These are phyloP conservation scores for Myotis myotis DNA, from an alignment of 2,797 vertebrate species.

Conservation along the genomic window DNA sequence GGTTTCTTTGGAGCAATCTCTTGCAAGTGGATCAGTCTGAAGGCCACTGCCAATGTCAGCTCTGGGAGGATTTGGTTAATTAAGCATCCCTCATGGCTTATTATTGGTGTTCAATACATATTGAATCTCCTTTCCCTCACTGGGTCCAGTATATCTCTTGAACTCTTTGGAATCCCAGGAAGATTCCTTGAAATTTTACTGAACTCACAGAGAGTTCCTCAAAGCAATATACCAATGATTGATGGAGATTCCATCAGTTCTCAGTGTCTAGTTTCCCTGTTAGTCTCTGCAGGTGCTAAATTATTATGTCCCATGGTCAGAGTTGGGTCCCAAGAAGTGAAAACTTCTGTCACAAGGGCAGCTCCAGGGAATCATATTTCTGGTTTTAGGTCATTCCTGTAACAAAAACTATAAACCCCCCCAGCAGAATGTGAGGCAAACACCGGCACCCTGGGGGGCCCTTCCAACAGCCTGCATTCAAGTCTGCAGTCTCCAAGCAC, in stretches of 20 bases:
- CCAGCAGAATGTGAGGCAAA: constrained; percentile 16
- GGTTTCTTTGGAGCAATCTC: not conserved
- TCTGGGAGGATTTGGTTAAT: not conserved
- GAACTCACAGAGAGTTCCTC: not conserved
- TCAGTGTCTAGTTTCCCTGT: not conserved
- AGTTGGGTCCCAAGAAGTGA: not conserved
- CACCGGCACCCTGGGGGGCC: not conserved
- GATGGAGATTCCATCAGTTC: not conserved
- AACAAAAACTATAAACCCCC: constrained; percentile 44
- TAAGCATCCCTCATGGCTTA: not conserved
- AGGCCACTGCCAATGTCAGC: not conserved
- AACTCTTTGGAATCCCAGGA: not conserved
- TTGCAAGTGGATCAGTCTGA: not conserved
- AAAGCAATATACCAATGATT: not conserved
- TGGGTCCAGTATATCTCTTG: not conserved
- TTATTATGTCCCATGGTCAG: not conserved
- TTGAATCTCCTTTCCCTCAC: not conserved
- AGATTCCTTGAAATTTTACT: not conserved
- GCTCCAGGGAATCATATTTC: constrained; percentile 58
- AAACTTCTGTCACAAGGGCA: not conserved
- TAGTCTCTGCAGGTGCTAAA: not conserved
- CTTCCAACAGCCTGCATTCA: constrained; percentile 52
- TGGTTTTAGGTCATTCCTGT: constrained; percentile 62
- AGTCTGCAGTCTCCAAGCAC: constrained; percentile 62
- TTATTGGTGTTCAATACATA: not conserved